Base-by-base conservation (phyloP, 2,888 invertebrate species). In the Thymelicus lineola region DNA sequence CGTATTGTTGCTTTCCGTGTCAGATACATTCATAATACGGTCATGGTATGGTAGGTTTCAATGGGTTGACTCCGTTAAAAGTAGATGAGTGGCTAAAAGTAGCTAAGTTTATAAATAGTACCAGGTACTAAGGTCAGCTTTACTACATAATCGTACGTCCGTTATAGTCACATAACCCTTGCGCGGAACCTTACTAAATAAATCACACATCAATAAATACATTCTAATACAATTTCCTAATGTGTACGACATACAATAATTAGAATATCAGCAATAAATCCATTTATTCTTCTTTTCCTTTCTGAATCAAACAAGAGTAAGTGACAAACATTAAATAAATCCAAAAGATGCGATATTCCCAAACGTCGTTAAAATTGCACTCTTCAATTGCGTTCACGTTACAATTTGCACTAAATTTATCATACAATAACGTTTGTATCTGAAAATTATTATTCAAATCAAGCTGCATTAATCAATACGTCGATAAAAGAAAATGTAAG, bases 321-420 rank as follows among this genome's bases (percentile, higher is more conserved):
- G 35, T n/a, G 7, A n/a, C 57, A 28, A 17, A 7, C 12, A 38
- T 68, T 45, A 35, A 48, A 62, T 69, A 69, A 63, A 50, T 58
- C 48, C 48, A 38, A 63, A 63, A 58, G 69, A 69, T 42, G 58
- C 58, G 62, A 14, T 66, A 46, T 57, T 38, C 62, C 46, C 46
- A 68, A 68, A 68, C 68, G 63, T 69, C 62, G 63, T 46, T 63
- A 58, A 50, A 50, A 36, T 63, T 58, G 76, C 85, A 83, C 80
- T 80, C 86, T 79, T 83, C 80, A 82, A 83, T 81, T 79, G 82
- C 80, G 82, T 83, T 86, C 87, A 86, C 84, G 86, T 91, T 89
- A 93, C 92, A 92, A 92, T 93, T 92, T 91, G 90, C 93, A 93
- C 93, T 92, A 92, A 93, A 93, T 92, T 93, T 92, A 93, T 93